Evolutionary conservation across 2,797 vertebrate species (phyloP).

Genomic region (Nyctibius grandis): DNA sequence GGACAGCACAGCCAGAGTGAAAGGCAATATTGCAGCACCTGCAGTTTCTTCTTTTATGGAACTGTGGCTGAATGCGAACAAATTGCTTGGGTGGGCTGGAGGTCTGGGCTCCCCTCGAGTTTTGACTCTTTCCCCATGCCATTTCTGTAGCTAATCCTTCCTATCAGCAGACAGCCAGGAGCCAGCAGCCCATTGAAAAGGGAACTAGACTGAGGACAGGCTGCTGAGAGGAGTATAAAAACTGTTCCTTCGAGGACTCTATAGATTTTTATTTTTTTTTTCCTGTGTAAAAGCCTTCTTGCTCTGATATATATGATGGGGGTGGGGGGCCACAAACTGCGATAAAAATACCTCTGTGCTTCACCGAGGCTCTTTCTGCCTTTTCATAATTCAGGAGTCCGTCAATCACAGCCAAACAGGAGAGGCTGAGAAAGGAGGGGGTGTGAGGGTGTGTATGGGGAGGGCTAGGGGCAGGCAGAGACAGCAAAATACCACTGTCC

Average conservation of each 20-base stretch:
- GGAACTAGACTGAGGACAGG: slow-evolving; percentile 22
- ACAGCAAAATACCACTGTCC: not conserved
- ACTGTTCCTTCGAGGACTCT: slow-evolving; percentile 55
- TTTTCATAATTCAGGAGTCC: slow-evolving; percentile 62
- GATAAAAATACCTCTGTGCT: slow-evolving; percentile 39
- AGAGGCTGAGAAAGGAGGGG: not conserved
- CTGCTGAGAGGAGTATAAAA: slow-evolving; percentile 56
- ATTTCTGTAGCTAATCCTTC: slow-evolving; percentile 57
- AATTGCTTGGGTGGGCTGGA: not conserved
- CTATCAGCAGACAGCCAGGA: slow-evolving; percentile 67
- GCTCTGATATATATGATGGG: not conserved
- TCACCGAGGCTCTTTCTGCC: slow-evolving; percentile 24
- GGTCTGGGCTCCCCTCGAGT: not conserved
- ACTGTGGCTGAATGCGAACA: not conserved
- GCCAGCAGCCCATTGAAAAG: slow-evolving; percentile 52
- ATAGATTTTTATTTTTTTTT: slow-evolving; percentile 41
- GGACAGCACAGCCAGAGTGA: not conserved
- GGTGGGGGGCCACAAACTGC: not conserved
- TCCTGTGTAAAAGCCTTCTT: slow-evolving; percentile 40
- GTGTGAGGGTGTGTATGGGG: not conserved
- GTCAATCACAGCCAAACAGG: slow-evolving; percentile 22
- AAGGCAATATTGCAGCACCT: not conserved
- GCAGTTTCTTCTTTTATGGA: not conserved
- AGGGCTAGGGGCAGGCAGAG: not conserved
- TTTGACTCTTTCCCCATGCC: not conserved